Conservation (phyloP, 2,888 invertebrate species). For the Sphaeridia pumilis region DNA sequence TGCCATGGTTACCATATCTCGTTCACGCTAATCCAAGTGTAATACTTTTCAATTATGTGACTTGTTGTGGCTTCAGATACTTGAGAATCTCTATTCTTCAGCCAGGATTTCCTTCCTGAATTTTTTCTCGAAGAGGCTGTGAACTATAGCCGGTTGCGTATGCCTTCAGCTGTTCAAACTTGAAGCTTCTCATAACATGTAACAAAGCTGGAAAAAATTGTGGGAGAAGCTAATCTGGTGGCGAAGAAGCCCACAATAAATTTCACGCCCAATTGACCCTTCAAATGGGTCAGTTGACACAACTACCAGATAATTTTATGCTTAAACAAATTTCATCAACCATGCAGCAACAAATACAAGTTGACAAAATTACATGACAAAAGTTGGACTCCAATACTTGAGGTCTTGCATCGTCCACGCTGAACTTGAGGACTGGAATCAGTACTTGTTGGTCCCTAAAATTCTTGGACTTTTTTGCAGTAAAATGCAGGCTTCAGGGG, state of each 20-base stretch:
- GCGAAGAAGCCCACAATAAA: slow-evolving; percentile 12
- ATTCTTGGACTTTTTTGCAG: too few species aligned
- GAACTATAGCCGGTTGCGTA: neutral
- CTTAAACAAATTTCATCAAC: too few species aligned
- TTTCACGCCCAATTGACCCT: slow-evolving; percentile 24
- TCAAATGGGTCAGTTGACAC: slow-evolving; percentile 21
- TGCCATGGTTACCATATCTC: neutral
- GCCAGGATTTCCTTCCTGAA: too few species aligned
- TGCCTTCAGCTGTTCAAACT: slow-evolving; percentile 14
- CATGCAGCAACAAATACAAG: too few species aligned
- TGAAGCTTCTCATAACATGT: slow-evolving; percentile 3
- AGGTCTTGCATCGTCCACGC: too few species aligned
- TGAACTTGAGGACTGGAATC: too few species aligned
- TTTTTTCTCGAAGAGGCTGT: too few species aligned
- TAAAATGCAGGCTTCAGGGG: too few species aligned
- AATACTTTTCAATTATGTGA: neutral
- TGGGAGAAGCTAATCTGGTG: neutral
- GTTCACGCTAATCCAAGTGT: neutral
- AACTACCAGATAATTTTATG: slow-evolving; percentile 3
- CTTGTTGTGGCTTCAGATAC: neutral
- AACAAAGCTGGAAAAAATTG: slow-evolving; percentile 9
- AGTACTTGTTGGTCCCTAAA: too few species aligned
- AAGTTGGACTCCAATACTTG: too few species aligned
- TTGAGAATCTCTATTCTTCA: neutral
- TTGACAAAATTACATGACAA: too few species aligned